Percentiles rank a stretch among this genome's conserved stretches.
These are phyloP conservation scores for Cheilinus undulatus DNA, from an alignment of 2,113 vertebrate genomes.

Conservation along the genomic window DNA sequence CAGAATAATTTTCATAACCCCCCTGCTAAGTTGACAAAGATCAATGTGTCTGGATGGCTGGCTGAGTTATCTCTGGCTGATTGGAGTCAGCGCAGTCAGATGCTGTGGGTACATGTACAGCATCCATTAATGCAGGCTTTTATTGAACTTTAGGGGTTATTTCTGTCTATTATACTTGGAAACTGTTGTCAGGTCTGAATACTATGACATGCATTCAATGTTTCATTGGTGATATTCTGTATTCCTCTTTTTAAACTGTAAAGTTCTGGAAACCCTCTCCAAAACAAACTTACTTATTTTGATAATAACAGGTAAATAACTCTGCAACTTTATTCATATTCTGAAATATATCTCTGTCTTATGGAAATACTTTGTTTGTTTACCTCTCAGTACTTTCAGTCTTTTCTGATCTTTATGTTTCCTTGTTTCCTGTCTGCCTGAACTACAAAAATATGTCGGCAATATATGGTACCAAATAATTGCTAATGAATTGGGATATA, in stretches of 20 bases:
- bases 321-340: too few species aligned
- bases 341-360: too few species aligned
- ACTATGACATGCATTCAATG: not conserved
- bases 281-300: too few species aligned
- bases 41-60: constrained; percentile 47
- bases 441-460: too few species aligned
- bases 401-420: too few species aligned
- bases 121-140: not conserved
- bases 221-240: not conserved
- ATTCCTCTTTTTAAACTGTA: not conserved
- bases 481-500: too few species aligned
- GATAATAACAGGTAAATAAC: too few species aligned
- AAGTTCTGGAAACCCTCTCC: too few species aligned
- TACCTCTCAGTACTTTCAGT: too few species aligned
- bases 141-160: not conserved
- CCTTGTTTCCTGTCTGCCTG: too few species aligned
- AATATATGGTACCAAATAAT: too few species aligned
- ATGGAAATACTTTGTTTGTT: too few species aligned
- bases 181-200: not conserved
- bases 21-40: constrained; percentile 55
- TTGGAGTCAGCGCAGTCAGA: constrained; percentile 33
- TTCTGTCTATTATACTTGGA: not conserved
- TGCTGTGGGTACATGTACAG: not conserved
- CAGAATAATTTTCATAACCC: constrained; percentile 46
- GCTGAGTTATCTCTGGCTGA: constrained; percentile 43